phyloP scores from a whole-genome alignment of 1,140 invertebrate species.

The Rhyzopertha dominica region DNA sequence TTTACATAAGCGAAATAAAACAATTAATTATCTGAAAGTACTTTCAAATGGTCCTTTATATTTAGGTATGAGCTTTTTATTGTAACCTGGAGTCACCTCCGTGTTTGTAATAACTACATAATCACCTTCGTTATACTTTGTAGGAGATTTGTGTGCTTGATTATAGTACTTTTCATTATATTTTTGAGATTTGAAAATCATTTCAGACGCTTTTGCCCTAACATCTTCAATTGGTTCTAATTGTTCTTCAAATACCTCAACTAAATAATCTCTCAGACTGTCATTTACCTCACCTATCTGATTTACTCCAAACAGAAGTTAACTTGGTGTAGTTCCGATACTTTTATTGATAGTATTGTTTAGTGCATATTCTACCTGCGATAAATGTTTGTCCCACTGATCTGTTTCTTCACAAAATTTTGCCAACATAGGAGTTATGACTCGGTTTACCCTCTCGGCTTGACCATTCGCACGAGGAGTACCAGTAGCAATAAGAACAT shows the following conservation, averaged over 20 bases:
- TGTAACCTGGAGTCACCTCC: constrained; percentile 18
- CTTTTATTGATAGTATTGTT: constrained; percentile 29
- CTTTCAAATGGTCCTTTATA: constrained; percentile 26
- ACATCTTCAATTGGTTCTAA: constrained; percentile 12
- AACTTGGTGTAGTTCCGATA: constrained; percentile 19
- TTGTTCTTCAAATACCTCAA: not conserved
- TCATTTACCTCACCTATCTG: not conserved
- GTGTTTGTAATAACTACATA: constrained; percentile 25
- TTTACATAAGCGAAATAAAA: no score
- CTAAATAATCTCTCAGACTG: not conserved
- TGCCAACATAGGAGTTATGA: constrained; percentile 21
- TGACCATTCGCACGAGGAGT: constrained; percentile 25
- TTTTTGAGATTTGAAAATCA: constrained; percentile 7
- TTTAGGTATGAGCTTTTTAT: constrained; percentile 25
- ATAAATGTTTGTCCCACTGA: constrained; percentile 26
- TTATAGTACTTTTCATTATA: constrained; percentile 12
- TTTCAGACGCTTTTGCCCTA: constrained; percentile 5
- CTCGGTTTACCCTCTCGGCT: constrained; percentile 29
- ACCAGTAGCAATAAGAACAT: constrained; percentile 17
- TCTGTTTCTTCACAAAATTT: constrained; percentile 14
- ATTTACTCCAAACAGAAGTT: constrained; percentile 20
- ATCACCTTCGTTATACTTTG: constrained; percentile 24
- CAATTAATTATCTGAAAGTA: no score
- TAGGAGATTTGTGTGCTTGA: constrained; percentile 10
- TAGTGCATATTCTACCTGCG: constrained; percentile 25